These are phyloP conservation scores for Stegophylla sp. DNA, from an alignment of 2,888 invertebrate genomes.

Conservation along the genomic window DNA sequence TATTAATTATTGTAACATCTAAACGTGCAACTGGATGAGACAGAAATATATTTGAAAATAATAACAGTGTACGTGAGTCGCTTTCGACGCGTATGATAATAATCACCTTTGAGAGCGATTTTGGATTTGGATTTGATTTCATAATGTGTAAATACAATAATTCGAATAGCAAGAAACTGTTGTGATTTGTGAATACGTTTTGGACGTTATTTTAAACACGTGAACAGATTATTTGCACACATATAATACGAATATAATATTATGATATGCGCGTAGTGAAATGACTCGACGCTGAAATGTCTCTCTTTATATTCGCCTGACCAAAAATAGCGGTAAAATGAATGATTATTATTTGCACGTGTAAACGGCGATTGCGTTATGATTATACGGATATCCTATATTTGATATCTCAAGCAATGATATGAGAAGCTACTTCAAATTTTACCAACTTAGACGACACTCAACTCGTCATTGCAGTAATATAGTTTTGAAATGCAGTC, in stretches of 20 bases:
- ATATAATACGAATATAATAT: background rate
- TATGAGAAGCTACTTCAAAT: no score
- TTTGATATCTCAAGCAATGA: no score
- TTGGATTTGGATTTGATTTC: background rate
- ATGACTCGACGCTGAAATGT: background rate
- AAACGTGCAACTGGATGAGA: background rate
- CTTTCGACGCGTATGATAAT: background rate
- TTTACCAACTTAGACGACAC: no score
- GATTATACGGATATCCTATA: no score
- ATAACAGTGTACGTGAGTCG: background rate
- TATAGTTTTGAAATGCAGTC: no score
- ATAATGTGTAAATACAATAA: background rate
- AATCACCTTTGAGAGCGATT: background rate
- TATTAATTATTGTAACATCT: background rate
- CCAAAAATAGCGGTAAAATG: no score
- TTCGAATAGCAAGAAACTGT: background rate
- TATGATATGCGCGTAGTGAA: background rate
- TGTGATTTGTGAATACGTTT: background rate
- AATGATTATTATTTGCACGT: no score
- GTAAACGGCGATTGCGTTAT: no score
- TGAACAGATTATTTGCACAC: background rate
- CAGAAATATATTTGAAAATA: background rate
- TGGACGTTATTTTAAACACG: background rate
- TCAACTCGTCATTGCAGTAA: no score
- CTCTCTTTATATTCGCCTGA: no score